phyloP scores from a whole-genome alignment of 2,113 vertebrate species.

The Anolis carolinensis region DNA sequence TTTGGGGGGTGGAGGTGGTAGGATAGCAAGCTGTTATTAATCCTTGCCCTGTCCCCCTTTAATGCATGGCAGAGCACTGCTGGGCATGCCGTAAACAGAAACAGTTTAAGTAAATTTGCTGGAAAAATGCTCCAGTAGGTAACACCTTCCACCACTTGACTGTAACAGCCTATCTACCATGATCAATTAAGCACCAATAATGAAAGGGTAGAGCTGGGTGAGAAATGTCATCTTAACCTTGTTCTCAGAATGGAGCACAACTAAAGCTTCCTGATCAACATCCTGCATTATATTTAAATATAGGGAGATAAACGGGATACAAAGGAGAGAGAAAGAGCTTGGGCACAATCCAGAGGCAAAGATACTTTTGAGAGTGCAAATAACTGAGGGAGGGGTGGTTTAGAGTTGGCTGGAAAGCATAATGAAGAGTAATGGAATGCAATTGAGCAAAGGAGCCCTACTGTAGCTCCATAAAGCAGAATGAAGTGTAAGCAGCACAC shows the following conservation, averaged over 20 bases:
- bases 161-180: conserved; percentile 60
- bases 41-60: conserved; percentile 61
- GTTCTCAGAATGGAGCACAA: conserved; percentile 44
- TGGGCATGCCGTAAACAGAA: conserved; percentile 63
- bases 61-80: conserved; percentile 53
- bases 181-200: conserved; percentile 63
- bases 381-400: background rate
- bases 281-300: background rate
- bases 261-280: background rate
- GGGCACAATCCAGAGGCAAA: conserved; percentile 3
- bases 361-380: background rate
- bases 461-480: accelerated
- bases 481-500: background rate
- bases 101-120: conserved; percentile 68
- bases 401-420: background rate
- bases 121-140: conserved; percentile 62
- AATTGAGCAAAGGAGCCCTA: background rate
- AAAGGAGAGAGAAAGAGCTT: background rate
- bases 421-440: conserved; percentile 19
- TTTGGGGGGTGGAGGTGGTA: conserved; percentile 29
- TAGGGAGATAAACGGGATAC: conserved; percentile 10
- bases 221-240: conserved; percentile 63
- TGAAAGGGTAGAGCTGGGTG: conserved; percentile 48
- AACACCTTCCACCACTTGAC: conserved; percentile 61
- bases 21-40: conserved; percentile 62